Evolutionary conservation across 2,797 vertebrate species (phyloP), one percentile per base, ranked within the genome.

Genomic region (Tokudaia tokunoshimensis): DNA sequence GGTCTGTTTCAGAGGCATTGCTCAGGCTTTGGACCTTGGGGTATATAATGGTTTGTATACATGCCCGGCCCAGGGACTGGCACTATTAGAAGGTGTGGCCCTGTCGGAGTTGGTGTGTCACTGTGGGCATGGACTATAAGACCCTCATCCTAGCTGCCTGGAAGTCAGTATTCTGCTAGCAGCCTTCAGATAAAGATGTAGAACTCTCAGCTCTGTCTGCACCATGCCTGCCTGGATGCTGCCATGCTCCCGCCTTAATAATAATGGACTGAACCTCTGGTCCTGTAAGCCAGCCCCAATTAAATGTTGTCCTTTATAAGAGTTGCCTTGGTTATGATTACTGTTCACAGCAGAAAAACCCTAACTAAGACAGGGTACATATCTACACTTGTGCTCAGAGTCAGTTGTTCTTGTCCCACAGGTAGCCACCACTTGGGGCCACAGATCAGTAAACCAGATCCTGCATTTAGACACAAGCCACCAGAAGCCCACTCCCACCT

Each of bases 371-470:
- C 67, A 72, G 34, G 7, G 14, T 57, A 3, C 24, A 41, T 10
- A 6, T 14, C 6, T 20, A 3, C 12, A 0, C 1, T 0, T 1
- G 20, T 34, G 52, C 55, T 1, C 55, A 52, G 50, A 34, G 7
- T 17, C 14, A 5, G 11, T 65, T 5, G 4, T 74, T 8, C 34
- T 55, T 86, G 65, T 52, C 74, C 44, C 24, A 0, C 2, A 52
- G 37, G 91, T 75, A 94, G 47, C 41, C 4, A 41, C n/a, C 37
- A 76, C 75, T 15, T 9, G 5, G 0, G 7, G 11, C 34, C 44
- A 1, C 47, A 59, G 94, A 19, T 89, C 13, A 7, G 12, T 52
- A 20, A 12, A n/a, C 0, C 0, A 59, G 47, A 67, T 47, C 59
- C 9, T 81, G 57, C 70, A 29, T 57, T 34, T n/a, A 44, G 63